Percentiles rank a stretch among this genome's conserved stretches.
These are phyloP conservation scores for Stenurella melanura DNA, from an alignment of 2,888 invertebrate species.

Conservation along the genomic window DNA sequence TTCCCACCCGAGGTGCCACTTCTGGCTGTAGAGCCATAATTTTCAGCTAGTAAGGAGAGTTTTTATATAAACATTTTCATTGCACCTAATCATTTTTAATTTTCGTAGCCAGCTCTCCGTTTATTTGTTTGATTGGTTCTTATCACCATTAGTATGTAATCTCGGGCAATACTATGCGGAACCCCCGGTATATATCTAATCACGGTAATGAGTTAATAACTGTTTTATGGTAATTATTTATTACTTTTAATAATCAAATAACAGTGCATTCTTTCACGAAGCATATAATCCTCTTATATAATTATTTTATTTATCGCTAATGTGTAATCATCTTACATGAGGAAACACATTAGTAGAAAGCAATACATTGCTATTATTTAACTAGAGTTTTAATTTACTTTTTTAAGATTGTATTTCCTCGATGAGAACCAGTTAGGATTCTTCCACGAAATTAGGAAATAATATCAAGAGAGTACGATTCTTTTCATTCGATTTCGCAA, in stretches of 20 bases:
- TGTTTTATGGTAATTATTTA: background rate
- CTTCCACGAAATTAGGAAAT: background rate
- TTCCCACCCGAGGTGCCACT: no score
- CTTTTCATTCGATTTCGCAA: no score
- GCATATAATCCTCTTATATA: conserved; percentile 23
- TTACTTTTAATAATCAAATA: background rate
- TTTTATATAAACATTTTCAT: no score
- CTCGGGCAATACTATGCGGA: background rate
- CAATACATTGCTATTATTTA: conserved; percentile 10
- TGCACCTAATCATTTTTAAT: no score
- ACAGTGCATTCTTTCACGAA: conserved; percentile 4
- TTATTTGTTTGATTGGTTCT: no score
- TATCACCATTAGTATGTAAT: no score
- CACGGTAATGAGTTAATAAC: background rate
- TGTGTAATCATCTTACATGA: conserved; percentile 29
- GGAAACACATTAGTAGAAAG: conserved; percentile 23
- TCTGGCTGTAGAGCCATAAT: no score
- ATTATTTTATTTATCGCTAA: conserved; percentile 27
- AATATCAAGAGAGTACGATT: background rate
- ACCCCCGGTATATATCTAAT: background rate
- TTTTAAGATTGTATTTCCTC: conserved; percentile 17
- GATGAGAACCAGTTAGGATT: conserved; percentile 11
- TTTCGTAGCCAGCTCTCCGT: no score
- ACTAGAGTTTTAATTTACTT: background rate
- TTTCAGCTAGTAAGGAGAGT: no score